phyloP scores from a whole-genome alignment of 92 coral and sea anemone genomes.

The Meandrina meandrites region DNA sequence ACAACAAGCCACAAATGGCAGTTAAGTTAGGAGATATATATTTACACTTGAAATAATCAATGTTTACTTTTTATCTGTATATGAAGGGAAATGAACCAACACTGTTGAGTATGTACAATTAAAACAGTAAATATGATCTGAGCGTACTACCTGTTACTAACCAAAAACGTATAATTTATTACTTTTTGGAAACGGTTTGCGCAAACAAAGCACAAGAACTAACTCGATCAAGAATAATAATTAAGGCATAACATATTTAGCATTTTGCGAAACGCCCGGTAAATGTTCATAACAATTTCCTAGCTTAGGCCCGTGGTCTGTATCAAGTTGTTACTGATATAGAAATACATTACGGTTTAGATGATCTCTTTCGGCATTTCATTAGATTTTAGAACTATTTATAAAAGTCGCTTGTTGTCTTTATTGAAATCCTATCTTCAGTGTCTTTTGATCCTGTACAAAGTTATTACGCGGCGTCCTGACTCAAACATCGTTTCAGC shows the following conservation, averaged over 20 bases:
- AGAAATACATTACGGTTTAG: not conserved
- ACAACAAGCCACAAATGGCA: not conserved
- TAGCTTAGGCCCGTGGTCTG: not conserved
- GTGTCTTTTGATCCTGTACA: not conserved
- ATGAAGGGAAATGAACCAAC: not conserved
- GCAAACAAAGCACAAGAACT: slow-evolving; percentile 2
- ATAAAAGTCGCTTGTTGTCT: not conserved
- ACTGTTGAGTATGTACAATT: not conserved
- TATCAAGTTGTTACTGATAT: not conserved
- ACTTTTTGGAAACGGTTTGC: not conserved
- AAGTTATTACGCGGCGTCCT: not conserved
- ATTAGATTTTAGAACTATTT: not conserved
- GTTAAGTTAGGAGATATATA: not conserved
- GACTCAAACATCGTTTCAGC: not conserved
- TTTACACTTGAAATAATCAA: not conserved
- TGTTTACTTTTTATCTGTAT: not conserved
- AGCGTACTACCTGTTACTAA: not conserved
- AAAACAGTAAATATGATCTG: not conserved
- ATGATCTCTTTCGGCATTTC: not conserved
- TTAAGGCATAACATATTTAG: not conserved
- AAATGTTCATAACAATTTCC: not conserved
- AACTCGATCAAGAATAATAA: slow-evolving; percentile 6
- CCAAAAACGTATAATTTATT: not conserved
- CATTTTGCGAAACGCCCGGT: not conserved
- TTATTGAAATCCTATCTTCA: not conserved